Conservation (phyloP, 2,797 vertebrate species). For the Alca torda region DNA sequence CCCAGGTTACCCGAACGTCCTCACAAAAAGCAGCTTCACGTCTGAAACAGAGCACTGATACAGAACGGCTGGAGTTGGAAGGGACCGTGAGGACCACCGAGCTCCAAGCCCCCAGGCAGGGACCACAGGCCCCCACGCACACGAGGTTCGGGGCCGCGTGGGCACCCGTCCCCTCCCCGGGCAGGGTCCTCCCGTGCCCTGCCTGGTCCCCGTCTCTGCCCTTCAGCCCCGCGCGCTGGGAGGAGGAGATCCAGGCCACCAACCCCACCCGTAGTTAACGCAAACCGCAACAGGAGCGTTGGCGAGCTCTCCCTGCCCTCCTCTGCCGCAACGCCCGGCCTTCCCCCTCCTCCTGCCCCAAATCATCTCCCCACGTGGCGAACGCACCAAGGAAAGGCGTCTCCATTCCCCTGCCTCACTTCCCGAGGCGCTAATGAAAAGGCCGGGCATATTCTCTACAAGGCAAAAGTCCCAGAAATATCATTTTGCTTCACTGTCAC, state of each 20-base stretch:
- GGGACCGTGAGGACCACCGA: background rate
- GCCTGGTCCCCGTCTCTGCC: background rate
- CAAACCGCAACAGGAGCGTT: rapidly evolving
- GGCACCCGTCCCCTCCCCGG: no score
- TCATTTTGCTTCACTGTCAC: background rate
- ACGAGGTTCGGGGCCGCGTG: no score
- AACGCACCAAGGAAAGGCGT: background rate
- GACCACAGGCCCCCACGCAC: background rate
- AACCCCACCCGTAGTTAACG: rapidly evolving
- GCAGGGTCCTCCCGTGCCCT: background rate
- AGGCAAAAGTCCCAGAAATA: background rate
- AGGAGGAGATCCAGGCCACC: rapidly evolving
- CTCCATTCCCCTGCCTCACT: background rate
- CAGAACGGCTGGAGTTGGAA: background rate
- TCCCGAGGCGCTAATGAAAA: background rate
- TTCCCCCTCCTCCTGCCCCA: background rate
- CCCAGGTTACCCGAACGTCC: rapidly evolving
- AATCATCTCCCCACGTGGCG: background rate
- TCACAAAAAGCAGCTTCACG: background rate
- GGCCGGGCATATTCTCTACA: background rate
- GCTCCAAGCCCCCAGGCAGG: background rate
- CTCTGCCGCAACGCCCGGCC: rapidly evolving
- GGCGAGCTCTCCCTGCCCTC: background rate
- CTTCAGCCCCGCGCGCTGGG: background rate
- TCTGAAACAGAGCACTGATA: background rate